Evolutionary conservation across 2,113 vertebrate species (phyloP), one percentile per base, ranked within the genome.

Genomic region (Copsychus sechellarum): DNA sequence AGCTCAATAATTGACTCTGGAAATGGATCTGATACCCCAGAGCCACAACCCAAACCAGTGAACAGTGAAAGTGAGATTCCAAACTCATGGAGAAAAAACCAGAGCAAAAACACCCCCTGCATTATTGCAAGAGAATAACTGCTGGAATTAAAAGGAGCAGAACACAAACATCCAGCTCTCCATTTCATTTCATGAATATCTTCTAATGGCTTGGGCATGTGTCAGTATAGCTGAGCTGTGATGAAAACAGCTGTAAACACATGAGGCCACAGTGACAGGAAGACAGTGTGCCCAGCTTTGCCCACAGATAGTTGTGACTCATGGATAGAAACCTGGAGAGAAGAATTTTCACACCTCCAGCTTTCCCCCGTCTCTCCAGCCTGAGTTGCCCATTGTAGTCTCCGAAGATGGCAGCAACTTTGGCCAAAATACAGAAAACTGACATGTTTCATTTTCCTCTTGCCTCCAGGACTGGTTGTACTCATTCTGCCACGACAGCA

Each of bases 161-260:
- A 69, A 62, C 6, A 23, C 50, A 48, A 91, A 45, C 36, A 77
- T 5, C 3, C 22, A 86, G 20, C 10, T 76, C 19, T 33, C 23
- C 34, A 70, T 13, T 36, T 36, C 53, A 15, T 36, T 66, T 62
- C 8, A 9, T 34, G 6, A 45, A 48, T 23, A 23, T 29, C 28
- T 29, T 53, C 2, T 0, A 57, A 61, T 3, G 25, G 8, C 22
- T 57, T 4, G 25, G 45, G 47, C 19, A 42, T 1, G 14, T 7
- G 21, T 61, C 42, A 56, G 5, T 21, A 5, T 0, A 57, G 36
- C 20, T 33, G n/a, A 70, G 28, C 43, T 24, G 60, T 42, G 61
- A 54, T n/a, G 43, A 45, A 88, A 86, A 82, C 0, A 4, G 33
- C 21, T 25, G 28, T 38, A 76, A 72, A 76, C 58, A 60, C 34